Conservation (phyloP, 2,113 vertebrate species). For the Oreochromis niloticus region DNA sequence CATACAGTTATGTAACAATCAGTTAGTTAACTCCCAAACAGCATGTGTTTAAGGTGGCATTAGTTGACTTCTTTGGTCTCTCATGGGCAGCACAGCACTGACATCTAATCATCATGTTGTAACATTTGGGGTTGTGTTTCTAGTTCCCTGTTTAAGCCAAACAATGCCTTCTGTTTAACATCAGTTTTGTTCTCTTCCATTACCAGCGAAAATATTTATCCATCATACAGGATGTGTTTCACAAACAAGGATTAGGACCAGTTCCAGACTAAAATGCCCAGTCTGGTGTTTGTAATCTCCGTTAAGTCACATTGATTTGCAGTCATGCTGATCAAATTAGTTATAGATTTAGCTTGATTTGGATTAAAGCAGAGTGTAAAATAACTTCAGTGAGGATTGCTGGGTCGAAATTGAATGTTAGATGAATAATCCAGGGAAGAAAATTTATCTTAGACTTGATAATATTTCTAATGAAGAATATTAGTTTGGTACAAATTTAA, state of each 20-base stretch:
- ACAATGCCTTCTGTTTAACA: neutral
- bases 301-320: neutral
- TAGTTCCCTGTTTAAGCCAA: neutral
- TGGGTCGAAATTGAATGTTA: neutral
- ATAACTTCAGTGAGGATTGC: neutral
- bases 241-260: neutral
- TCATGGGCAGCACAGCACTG: neutral
- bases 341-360: neutral
- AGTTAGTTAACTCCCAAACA: neutral
- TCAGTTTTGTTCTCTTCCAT: neutral
- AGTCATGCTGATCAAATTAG: neutral
- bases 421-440: too few species aligned
- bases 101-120: neutral
- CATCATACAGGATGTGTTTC: neutral
- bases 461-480: neutral
- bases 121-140: neutral
- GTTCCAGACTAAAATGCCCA: neutral
- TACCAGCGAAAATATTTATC: neutral
- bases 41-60: neutral
- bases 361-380: neutral
- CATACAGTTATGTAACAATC: neutral
- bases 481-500: neutral
- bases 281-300: neutral
- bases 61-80: neutral
- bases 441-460: neutral